A percentile compares a stretch with the other conserved stretches of the same genome.
Evolutionary conservation across 2,113 vertebrate genomes (phyloP).

Genomic region (Nothoprocta pentlandii): DNA sequence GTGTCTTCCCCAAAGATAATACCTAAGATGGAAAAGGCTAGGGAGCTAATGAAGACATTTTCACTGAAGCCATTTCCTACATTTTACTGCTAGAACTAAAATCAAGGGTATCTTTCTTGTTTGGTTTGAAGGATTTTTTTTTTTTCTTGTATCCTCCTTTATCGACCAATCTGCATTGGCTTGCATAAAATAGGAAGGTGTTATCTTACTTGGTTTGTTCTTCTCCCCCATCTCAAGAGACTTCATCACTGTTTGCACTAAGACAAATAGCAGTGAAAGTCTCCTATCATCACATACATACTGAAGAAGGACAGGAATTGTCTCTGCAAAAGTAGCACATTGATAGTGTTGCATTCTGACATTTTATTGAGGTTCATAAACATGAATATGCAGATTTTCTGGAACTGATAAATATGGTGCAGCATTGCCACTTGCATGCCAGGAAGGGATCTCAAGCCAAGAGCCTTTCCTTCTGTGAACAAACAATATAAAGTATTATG

Average conservation of each 20-base stretch:
- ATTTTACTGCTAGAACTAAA: background rate
- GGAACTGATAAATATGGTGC: background rate
- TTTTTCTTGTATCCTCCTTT: background rate
- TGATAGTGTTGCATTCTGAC: background rate
- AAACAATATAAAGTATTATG: background rate
- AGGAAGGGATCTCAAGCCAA: background rate
- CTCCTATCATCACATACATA: background rate
- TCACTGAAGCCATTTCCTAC: background rate
- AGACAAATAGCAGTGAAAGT: background rate
- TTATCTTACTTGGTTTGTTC: background rate
- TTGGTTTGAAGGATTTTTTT: background rate
- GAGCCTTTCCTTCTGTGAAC: background rate
- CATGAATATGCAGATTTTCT: background rate
- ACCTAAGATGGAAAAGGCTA: background rate
- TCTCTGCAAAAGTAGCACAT: background rate
- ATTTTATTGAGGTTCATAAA: constrained; percentile 5
- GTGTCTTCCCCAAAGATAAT: background rate
- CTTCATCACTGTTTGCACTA: background rate
- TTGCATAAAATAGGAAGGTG: background rate
- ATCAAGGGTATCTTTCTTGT: background rate
- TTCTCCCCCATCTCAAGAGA: background rate
- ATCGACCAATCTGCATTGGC: background rate
- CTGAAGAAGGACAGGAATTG: background rate
- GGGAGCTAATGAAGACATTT: background rate
- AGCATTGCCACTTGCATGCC: background rate